Base-by-base conservation (phyloP, 2,888 invertebrate species). In the Drosophila colorata region DNA sequence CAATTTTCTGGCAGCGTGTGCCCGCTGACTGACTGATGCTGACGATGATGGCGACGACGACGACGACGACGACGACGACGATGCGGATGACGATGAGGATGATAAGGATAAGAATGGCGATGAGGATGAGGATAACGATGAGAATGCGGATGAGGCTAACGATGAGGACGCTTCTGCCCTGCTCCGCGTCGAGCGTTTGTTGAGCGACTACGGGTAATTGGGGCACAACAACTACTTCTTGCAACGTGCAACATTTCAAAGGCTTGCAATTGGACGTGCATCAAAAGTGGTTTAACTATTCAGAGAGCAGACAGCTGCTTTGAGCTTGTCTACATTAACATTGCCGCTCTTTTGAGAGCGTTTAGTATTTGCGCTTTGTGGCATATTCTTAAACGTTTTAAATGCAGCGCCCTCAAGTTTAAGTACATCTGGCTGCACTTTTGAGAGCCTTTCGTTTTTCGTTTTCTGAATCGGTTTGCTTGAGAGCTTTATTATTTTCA, bases 1-100 rank as follows among this genome's bases (percentile, higher is more conserved):
- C 76, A 75, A 75, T 76, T 76, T 76, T 65, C 64, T 37, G 58
- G 72, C 75, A 67, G 52, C 63, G 53, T 64, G 40, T 48, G 67
- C 58, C 58, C 67, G 71, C 47, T 74, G 66, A 67, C 47, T 74
- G 66, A 70, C 74, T 70, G 74, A 74, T 69, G 72, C 41, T 47
- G 59, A 59, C n/a, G 53, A 52, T 58, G 52, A 68, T 16, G 46
- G 31, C 20, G 41, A 69, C 8, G 25, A 23, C 6, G 23, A 23
- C 23, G 23, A 23, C 23, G 23, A 23, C 23, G 23, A 25, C 25
- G 52, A 28, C 28, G 31, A 20, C 20, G 40, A 18, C 16, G 13
- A 33, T 38, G 38, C 20, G 41, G 47, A 28, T 8, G 25, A 28
- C 7, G 7, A 28, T 3, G 38, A 28, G 33, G 48, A 41, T 48